Percentiles rank a stretch among this genome's conserved stretches.
These are phyloP conservation scores for Myxocyprinus asiaticus DNA, from an alignment of 2,113 vertebrate species.

Conservation along the genomic window DNA sequence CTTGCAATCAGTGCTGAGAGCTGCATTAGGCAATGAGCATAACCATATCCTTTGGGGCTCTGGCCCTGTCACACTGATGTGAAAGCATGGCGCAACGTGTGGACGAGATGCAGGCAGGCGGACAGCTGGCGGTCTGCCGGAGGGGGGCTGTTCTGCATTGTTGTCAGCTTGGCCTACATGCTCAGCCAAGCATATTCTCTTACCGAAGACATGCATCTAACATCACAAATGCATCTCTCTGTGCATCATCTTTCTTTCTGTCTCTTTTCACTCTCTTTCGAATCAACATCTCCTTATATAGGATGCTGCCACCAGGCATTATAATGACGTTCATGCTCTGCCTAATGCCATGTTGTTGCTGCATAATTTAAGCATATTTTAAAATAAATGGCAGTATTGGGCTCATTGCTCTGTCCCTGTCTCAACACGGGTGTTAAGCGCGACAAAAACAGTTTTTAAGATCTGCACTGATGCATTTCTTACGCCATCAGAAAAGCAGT, in stretches of 20 bases:
- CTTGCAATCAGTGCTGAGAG: slow-evolving; percentile 10
- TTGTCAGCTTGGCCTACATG: slow-evolving; percentile 79
- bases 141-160: slow-evolving; percentile 77
- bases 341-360: slow-evolving; percentile 36
- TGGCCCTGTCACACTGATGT: slow-evolving; percentile 44
- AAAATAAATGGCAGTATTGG: slow-evolving; percentile 28
- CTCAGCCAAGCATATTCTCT: slow-evolving; percentile 74
- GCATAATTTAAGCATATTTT: slow-evolving; percentile 34
- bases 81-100: slow-evolving; percentile 49
- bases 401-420: slow-evolving; percentile 8
- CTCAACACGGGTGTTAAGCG: background rate
- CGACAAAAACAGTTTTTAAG: slow-evolving; percentile 1
- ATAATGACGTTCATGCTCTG: slow-evolving; percentile 16
- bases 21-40: slow-evolving; percentile 23
- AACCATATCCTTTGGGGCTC: slow-evolving; percentile 9
- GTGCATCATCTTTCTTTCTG: slow-evolving; percentile 27
- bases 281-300: slow-evolving; percentile 11
- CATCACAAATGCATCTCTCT: slow-evolving; percentile 49
- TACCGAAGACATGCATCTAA: slow-evolving; percentile 69
- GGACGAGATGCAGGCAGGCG: slow-evolving; percentile 45
- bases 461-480: slow-evolving; percentile 3
- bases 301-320: slow-evolving; percentile 23
- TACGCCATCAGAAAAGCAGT: background rate
- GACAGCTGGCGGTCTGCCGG: slow-evolving; percentile 57
- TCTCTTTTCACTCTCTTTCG: slow-evolving; percentile 48